Conservation (phyloP, 2,888 invertebrate genomes). For the Epirrhoe alternata region DNA sequence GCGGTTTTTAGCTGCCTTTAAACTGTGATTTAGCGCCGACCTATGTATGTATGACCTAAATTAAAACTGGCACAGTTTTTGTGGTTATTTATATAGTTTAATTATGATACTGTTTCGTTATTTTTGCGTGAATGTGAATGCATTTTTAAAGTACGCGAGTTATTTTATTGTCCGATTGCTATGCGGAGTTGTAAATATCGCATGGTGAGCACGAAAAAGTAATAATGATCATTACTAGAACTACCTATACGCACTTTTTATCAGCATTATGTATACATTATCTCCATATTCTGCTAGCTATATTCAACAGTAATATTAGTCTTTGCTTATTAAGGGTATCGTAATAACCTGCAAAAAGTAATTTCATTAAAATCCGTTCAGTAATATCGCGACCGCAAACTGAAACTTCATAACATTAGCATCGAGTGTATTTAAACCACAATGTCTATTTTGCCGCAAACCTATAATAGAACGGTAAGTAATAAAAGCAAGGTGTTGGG, state of each 20-base stretch:
- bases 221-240: background rate
- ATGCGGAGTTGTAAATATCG: background rate
- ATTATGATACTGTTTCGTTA: slow-evolving; percentile 9
- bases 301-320: no score
- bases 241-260: background rate
- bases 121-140: background rate
- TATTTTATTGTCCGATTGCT: background rate
- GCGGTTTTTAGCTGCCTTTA: slow-evolving; percentile 43
- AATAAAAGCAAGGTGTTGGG: background rate
- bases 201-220: background rate
- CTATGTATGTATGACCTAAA: slow-evolving; percentile 11
- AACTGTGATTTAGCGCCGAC: slow-evolving; percentile 33
- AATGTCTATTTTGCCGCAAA: background rate
- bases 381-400: background rate
- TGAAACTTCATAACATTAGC: background rate
- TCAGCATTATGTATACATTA: no score
- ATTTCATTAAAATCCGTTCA: background rate
- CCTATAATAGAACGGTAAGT: background rate
- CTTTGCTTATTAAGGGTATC: no score
- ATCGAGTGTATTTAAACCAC: background rate
- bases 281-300: no score
- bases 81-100: slow-evolving; percentile 17
- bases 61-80: slow-evolving; percentile 15
- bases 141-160: background rate
- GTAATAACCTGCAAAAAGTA: background rate